phyloP scores from a whole-genome alignment of 1,140 invertebrate genomes.

The Drosophila nasuta region DNA sequence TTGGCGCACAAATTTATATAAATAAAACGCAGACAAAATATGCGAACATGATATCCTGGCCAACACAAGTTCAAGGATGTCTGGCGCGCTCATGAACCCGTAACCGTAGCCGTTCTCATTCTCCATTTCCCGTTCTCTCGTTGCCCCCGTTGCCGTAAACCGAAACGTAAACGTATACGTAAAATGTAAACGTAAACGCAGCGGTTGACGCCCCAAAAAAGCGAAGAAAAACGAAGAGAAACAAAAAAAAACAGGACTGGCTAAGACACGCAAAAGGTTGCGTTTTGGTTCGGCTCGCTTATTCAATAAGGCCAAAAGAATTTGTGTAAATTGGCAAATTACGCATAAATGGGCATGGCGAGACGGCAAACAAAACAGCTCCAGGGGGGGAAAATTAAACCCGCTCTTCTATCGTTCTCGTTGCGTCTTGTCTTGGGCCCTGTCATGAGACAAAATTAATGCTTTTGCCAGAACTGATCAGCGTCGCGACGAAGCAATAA shows the following conservation, averaged over 20 bases:
- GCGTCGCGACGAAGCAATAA: constrained; percentile 28
- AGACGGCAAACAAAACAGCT: constrained; percentile 40
- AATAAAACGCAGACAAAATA: constrained; percentile 74
- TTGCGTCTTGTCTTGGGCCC: constrained; percentile 8
- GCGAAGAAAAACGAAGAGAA: not conserved
- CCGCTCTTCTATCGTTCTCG: not conserved
- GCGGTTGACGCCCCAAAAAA: constrained; percentile 5
- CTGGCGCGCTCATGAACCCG: constrained; percentile 56
- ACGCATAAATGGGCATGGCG: constrained; percentile 61
- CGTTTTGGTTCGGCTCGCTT: constrained; percentile 30
- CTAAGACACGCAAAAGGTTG: constrained; percentile 47
- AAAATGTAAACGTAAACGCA: constrained; percentile 33
- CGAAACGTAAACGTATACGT: constrained; percentile 10
- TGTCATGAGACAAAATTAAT: constrained; percentile 49
- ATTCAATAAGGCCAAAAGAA: constrained; percentile 60
- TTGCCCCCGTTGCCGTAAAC: constrained; percentile 21
- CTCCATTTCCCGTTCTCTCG: not conserved
- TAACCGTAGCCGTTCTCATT: constrained; percentile 27
- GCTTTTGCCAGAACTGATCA: constrained; percentile 28
- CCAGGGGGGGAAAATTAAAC: constrained; percentile 51
- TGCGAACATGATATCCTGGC: constrained; percentile 75
- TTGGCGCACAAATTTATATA: constrained; percentile 54
- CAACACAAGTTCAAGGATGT: constrained; percentile 77
- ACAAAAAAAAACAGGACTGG: constrained; percentile 12
- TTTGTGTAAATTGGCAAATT: constrained; percentile 78